Percentiles rank a stretch among this genome's conserved stretches.
These are phyloP conservation scores for Gadus macrocephalus DNA, from an alignment of 2,113 vertebrate genomes.

Conservation along the genomic window DNA sequence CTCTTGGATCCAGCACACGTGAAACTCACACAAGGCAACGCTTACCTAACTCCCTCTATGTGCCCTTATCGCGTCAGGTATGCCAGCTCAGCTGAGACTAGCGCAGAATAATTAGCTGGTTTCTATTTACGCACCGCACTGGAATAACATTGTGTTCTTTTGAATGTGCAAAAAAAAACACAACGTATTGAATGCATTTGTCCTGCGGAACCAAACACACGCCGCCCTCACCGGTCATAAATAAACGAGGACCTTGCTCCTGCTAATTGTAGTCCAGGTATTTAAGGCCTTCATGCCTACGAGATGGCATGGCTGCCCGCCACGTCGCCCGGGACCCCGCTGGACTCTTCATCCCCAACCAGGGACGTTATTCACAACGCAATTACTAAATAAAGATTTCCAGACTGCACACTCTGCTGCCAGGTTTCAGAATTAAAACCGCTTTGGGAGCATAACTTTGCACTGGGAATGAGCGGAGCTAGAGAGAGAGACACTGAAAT, in stretches of 20 bases:
- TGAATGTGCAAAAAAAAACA: no score
- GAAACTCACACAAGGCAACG: not conserved
- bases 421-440: constrained; percentile 11
- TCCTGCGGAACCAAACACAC: not conserved
- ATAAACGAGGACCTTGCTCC: constrained; percentile 33
- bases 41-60: no score
- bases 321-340: constrained; percentile 5
- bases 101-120: no score
- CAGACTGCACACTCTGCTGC: not conserved
- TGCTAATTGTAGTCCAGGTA: constrained; percentile 32
- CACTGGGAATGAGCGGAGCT: not conserved
- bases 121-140: no score
- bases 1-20: not conserved
- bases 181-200: no score
- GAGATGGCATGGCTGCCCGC: constrained; percentile 15
- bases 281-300: constrained; percentile 30
- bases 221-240: constrained; percentile 41
- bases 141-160: no score
- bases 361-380: constrained; percentile 16
- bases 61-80: no score
- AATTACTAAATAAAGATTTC: constrained; percentile 18
- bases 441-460: constrained; percentile 5
- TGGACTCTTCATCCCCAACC: constrained; percentile 4
- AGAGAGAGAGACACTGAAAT: not conserved
- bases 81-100: no score